These are phyloP conservation scores for Pherbina coryleti DNA, from an alignment of 2,888 invertebrate genomes.

Conservation along the genomic window DNA sequence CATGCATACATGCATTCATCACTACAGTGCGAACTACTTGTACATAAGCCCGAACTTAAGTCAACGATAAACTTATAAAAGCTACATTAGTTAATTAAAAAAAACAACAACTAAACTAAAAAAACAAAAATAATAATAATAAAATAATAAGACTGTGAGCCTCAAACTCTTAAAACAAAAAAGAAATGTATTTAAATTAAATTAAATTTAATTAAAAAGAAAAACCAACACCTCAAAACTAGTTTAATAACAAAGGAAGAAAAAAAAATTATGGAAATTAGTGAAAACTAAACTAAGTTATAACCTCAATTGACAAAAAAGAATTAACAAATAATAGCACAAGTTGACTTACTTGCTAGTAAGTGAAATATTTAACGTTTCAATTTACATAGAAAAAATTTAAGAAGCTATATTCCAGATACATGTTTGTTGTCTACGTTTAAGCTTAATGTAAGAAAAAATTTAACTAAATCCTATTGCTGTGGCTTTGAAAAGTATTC, in stretches of 20 bases:
- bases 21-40: neutral
- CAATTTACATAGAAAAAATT: neutral
- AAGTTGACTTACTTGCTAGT: neutral
- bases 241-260: neutral
- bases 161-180: slow-evolving; percentile 54
- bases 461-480: slow-evolving; percentile 8
- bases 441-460: neutral
- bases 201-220: neutral
- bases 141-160: slow-evolving; percentile 64
- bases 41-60: slow-evolving; percentile 50
- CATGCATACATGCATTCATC: neutral
- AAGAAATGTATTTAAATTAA: slow-evolving; percentile 18
- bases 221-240: neutral
- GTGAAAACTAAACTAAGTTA: neutral
- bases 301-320: neutral
- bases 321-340: neutral
- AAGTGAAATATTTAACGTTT: no score
- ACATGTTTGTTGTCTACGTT: neutral
- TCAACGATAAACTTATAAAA: slow-evolving; percentile 48
- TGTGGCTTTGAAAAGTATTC: slow-evolving; percentile 22
- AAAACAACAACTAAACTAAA: slow-evolving; percentile 29
- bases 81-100: slow-evolving; percentile 36
- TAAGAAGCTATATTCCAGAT: neutral
- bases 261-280: neutral
- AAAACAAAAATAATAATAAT: slow-evolving; percentile 50